These are phyloP conservation scores for Hyperoodon ampullatus DNA, from an alignment of 2,113 vertebrate species.

Conservation along the genomic window DNA sequence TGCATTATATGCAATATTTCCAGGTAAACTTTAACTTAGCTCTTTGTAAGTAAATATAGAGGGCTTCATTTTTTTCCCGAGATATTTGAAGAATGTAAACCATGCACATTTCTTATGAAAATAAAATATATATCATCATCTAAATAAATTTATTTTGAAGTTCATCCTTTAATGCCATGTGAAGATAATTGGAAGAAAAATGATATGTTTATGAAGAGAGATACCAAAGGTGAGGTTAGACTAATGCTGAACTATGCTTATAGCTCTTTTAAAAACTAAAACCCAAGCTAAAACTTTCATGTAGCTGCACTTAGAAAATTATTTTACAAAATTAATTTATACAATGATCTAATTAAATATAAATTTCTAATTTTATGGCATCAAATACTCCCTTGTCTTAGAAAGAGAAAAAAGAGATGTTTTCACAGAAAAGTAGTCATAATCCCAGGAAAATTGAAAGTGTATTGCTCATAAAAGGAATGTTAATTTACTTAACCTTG, in stretches of 20 bases:
- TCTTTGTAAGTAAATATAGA: not conserved
- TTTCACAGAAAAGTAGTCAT: not conserved
- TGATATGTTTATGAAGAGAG: not conserved
- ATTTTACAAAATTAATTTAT: not conserved
- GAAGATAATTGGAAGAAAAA: not conserved
- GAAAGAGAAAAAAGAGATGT: not conserved
- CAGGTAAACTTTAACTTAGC: not conserved
- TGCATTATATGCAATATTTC: not conserved
- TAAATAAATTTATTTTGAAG: not conserved
- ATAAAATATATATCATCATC: not conserved
- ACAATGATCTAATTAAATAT: not conserved
- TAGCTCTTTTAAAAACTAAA: not conserved
- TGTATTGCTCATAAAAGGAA: not conserved
- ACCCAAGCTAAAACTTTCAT: not conserved
- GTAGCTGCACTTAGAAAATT: not conserved
- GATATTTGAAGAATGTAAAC: not conserved
- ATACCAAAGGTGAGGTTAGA: not conserved
- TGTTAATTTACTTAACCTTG: not conserved
- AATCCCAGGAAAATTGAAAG: not conserved
- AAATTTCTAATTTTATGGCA: not conserved
- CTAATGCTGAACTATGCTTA: not conserved
- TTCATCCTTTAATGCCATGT: rapidly evolving
- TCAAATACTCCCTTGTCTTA: not conserved
- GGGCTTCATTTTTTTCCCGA: not conserved
- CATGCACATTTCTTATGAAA: not conserved